These are phyloP conservation scores for Mylabris sibirica DNA, from an alignment of 2,888 invertebrate genomes.

Conservation along the genomic window DNA sequence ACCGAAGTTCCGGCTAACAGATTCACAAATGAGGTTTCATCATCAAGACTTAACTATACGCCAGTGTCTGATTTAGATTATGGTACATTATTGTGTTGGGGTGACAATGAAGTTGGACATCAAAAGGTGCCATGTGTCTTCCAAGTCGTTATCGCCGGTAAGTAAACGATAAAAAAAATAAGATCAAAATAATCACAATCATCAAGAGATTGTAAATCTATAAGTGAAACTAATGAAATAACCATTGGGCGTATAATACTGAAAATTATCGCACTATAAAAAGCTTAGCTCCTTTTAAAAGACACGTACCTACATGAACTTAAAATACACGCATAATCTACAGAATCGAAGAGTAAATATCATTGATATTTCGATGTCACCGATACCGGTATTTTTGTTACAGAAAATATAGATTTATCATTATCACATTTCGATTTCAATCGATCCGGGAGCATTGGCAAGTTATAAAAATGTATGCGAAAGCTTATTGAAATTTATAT, in stretches of 20 bases:
- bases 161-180: no score
- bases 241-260: not conserved
- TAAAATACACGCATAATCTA: not conserved
- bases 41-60: constrained; percentile 82
- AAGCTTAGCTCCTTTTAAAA: no score
- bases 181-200: not conserved
- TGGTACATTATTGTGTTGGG: constrained; percentile 88
- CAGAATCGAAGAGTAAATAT: not conserved
- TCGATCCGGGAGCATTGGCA: constrained; percentile 17
- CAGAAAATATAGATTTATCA: no score
- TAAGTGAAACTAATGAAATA: not conserved
- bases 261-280: not conserved
- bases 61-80: constrained; percentile 89
- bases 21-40: constrained; percentile 72
- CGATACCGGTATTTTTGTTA: no score
- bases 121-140: constrained; percentile 87
- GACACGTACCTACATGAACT: no score
- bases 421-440: not conserved
- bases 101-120: constrained; percentile 81
- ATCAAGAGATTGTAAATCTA: not conserved
- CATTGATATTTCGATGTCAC: no score
- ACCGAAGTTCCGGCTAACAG: constrained; percentile 76
- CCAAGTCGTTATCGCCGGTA: constrained; percentile 85
- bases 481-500: constrained; percentile 43
- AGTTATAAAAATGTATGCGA: constrained; percentile 40